Evolutionary conservation across 2,888 invertebrate genomes (phyloP).

Genomic region (Cancer borealis): DNA sequence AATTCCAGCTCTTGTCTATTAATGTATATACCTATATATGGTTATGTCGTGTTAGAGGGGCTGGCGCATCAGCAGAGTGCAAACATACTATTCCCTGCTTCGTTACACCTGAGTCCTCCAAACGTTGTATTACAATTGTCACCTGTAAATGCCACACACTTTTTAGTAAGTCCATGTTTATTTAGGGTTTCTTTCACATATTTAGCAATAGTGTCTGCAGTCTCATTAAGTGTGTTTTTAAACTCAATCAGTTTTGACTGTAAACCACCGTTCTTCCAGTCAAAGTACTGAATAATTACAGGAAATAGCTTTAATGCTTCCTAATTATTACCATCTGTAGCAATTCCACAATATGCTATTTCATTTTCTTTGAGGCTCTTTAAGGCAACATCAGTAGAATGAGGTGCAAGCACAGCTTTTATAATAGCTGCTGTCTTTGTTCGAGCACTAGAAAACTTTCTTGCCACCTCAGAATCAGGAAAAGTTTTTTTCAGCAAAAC

Average conservation of each 20-base stretch:
- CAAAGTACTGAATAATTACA: constrained; percentile 64
- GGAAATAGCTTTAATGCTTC: constrained; percentile 51
- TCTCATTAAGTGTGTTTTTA: constrained; percentile 53
- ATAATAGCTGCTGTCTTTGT: constrained; percentile 56
- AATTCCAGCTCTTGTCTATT: no score
- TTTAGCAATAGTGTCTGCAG: constrained; percentile 52
- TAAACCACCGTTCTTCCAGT: constrained; percentile 61
- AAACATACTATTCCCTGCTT: no score
- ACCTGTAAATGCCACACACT: neutral
- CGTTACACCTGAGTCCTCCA: no score
- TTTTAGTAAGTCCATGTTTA: constrained; percentile 51
- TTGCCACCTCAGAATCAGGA: constrained; percentile 60
- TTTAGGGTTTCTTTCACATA: constrained; percentile 59
- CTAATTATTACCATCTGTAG: constrained; percentile 53
- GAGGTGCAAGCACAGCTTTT: constrained; percentile 54
- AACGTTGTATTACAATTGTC: neutral
- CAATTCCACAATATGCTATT: constrained; percentile 53
- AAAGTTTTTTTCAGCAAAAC: constrained; percentile 52
- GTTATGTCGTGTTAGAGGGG: no score
- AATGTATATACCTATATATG: no score
- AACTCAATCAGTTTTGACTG: constrained; percentile 59
- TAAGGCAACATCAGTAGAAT: constrained; percentile 61
- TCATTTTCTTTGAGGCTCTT: constrained; percentile 51
- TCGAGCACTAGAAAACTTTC: constrained; percentile 54
- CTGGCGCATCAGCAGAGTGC: no score